Evolutionary conservation across 2,888 invertebrate species (phyloP), one percentile per base, ranked within the genome.

Genomic region (Phorcus lineatus): DNA sequence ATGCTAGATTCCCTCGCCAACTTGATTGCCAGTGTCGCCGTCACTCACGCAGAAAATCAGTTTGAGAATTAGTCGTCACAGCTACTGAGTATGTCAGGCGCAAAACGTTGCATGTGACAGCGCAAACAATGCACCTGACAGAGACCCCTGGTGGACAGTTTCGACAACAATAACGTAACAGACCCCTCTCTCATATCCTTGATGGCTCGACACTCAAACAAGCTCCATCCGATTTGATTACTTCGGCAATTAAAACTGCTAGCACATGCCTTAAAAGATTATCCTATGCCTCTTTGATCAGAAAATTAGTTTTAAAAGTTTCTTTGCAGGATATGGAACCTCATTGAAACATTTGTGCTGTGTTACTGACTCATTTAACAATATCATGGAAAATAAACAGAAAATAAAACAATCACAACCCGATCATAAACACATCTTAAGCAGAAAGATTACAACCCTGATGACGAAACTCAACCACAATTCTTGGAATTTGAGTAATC

Each of bases 221-320:
- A 52, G 47, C 52, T n/a, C 1, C 47, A 74, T 52, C 52, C 40
- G 24, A 74, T 74, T 24, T 22, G 74, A 74, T 74, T 74, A 74
- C 52, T 9, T 19, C 40, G 24, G 40, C 47, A 74, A 74, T 74
- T 74, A 74, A 74, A 74, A 74, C 74, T 40, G 74, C 74, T 24
- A 74, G 74, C 47, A 17, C n/a, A 52, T 74, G 47, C 74, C 52
- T 52, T 52, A 74, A 24, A 47, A 52, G 74, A 52, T 74, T 74
- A 74, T 40, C 22, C 24, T 52, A 24, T 74, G 47, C 40, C 52
- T 74, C 74, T 74, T 74, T 74, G 53, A 74, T 74, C 74, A 74
- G 40, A 53, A 74, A 74, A 74, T 74, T 52, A 74, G 74, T 74
- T 74, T 53, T 40, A 74, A 47, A 47, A 74, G 36, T 16, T 74